Evolutionary conservation across 2,888 invertebrate species (phyloP).

Genomic region (Tuberolachnus salignus): DNA sequence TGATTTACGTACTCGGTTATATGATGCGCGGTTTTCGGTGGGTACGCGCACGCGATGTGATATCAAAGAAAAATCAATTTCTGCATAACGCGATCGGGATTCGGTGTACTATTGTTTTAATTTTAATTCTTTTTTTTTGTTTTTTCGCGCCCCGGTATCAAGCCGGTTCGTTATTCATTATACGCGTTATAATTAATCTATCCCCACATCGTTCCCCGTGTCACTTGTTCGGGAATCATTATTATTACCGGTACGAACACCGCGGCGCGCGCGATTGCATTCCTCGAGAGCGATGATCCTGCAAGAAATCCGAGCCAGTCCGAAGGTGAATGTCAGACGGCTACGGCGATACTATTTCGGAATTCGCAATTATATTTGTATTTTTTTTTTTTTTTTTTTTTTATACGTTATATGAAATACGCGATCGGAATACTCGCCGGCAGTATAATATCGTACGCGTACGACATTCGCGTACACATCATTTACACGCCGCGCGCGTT

Average conservation of each 20-base stretch:
- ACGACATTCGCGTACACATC: conserved; percentile 5
- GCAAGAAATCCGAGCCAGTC: conserved; percentile 23
- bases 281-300: conserved; percentile 50
- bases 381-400: too few species aligned
- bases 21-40: too few species aligned
- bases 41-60: not conserved
- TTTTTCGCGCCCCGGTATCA: conserved; percentile 3
- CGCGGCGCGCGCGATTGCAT: not conserved
- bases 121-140: too few species aligned
- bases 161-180: conserved; percentile 17
- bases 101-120: conserved; percentile 26
- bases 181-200: conserved; percentile 19
- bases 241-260: not conserved
- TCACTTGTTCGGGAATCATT: conserved; percentile 10
- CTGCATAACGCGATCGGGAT: not conserved
- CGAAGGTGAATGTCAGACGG: conserved; percentile 39
- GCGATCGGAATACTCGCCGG: conserved; percentile 6
- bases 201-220: not conserved
- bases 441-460: not conserved
- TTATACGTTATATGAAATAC: too few species aligned
- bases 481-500: not conserved
- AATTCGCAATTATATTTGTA: not conserved
- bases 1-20: too few species aligned
- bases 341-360: conserved; percentile 26
- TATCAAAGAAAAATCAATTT: conserved; percentile 33